These are phyloP conservation scores for Prunella fulvescens DNA, from an alignment of 2,113 vertebrate genomes.

Conservation along the genomic window DNA sequence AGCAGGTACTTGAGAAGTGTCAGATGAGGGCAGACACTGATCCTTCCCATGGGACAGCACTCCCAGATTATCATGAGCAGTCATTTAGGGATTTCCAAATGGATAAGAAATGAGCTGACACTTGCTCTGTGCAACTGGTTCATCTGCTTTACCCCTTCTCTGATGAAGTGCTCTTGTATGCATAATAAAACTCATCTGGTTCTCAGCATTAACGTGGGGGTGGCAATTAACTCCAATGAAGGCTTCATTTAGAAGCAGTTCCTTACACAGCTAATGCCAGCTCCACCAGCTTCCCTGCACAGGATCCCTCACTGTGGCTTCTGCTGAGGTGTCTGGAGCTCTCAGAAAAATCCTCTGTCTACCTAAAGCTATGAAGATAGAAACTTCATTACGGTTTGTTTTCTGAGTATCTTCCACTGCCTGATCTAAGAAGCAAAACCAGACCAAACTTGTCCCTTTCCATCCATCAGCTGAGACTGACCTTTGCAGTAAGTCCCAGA, in stretches of 20 bases:
- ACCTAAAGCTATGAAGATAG: background rate
- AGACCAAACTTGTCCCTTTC: background rate
- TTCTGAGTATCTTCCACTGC: background rate
- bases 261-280: background rate
- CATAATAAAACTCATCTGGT: constrained; percentile 32
- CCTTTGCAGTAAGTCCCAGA: background rate
- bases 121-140: constrained; percentile 37
- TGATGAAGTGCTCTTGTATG: constrained; percentile 25
- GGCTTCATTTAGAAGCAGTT: constrained; percentile 2
- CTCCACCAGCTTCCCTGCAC: background rate
- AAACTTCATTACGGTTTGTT: background rate
- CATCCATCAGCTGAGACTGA: background rate
- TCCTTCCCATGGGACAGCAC: background rate
- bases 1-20: background rate
- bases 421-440: background rate
- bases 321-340: background rate
- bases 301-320: background rate
- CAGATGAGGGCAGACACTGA: background rate
- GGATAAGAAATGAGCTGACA: constrained; percentile 41
- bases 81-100: constrained; percentile 34
- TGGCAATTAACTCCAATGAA: constrained; percentile 35
- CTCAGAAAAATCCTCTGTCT: background rate
- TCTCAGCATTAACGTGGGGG: background rate
- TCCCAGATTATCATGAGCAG: background rate
- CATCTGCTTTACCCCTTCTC: constrained; percentile 9